Base-by-base conservation (phyloP, 2,888 invertebrate genomes). In the Metacarcinus magister region DNA sequence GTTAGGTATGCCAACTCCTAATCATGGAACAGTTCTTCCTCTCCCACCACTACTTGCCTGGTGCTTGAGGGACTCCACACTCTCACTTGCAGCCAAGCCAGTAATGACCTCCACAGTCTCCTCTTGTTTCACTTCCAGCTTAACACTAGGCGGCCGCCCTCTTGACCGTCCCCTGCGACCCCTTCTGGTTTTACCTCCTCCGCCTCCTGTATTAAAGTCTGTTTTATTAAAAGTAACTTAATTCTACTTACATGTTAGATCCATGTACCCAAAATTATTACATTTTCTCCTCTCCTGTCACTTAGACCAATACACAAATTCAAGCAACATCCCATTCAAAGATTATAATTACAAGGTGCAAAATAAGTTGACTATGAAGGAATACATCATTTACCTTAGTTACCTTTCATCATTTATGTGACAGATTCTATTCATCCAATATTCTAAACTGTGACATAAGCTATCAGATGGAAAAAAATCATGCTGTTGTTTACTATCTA, bases 81-180 rank as follows among this genome's bases (percentile, higher is more conserved):
- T n/a, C 5, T 96, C 96, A 43, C 94, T 93, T 46, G 95, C 95
- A 28, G 94, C 94, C 23, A 96, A 90, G 44, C 94, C 96, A 87
- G 94, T 92, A 54, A 96, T 95, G 1, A 95, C 94, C 43, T 96
- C 94, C 13, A 96, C 96, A 8, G 92, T 16, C 54, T 96, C 96
- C 87, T 97, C 97, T 28, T 96, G 95, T 82, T 97, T 97, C 44
- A 97, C 96, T 82, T 96, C 95, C 75, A 96, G 32, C 93, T 96
- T 96, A 10, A 96, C 94, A 92, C 46, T 67, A 4, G 95, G 91
- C 44, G 97, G 94, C 8, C 97, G 97, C 2, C 95, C 96, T 32
- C 96, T 54, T 19, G 96, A 95, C 39, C 96, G 91, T 0, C 96
- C 96, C n/a, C 97, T 67, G 28, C 97, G 87, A 3, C 94, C 91